Conservation (phyloP, 2,797 vertebrate genomes). For the Premnoplex brunnescens region DNA sequence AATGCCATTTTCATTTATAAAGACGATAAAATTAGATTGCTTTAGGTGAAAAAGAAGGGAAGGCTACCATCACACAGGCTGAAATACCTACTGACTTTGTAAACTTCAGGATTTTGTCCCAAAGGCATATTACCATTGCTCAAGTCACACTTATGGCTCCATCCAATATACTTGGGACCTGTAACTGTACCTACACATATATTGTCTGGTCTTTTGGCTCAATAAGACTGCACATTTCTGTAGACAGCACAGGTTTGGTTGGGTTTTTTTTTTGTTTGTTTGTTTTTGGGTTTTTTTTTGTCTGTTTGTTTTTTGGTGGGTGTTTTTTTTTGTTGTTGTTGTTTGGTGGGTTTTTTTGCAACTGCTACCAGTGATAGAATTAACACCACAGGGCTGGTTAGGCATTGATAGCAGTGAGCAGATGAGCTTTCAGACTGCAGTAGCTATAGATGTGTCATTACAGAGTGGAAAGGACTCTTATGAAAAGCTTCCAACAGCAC, state of each 20-base stretch:
- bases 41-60: background rate
- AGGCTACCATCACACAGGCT: background rate
- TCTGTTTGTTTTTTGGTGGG: too few relatives aligned
- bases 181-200: background rate
- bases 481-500: background rate
- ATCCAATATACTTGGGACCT: background rate
- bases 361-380: background rate
- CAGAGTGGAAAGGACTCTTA: background rate
- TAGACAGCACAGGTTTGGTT: background rate
- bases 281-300: background rate
- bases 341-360: background rate
- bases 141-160: background rate
- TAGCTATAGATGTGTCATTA: background rate
- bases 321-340: too few relatives aligned
- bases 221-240: background rate
- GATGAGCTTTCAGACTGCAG: background rate
- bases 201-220: background rate
- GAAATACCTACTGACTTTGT: background rate
- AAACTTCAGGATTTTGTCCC: background rate
- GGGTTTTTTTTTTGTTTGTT: too few relatives aligned
- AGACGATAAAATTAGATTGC: background rate
- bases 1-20: background rate
- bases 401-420: slow-evolving; percentile 1
- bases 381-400: background rate
- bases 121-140: background rate